These are phyloP conservation scores for Cotesia glomerata DNA, from an alignment of 1,140 invertebrate genomes.

Conservation along the genomic window DNA sequence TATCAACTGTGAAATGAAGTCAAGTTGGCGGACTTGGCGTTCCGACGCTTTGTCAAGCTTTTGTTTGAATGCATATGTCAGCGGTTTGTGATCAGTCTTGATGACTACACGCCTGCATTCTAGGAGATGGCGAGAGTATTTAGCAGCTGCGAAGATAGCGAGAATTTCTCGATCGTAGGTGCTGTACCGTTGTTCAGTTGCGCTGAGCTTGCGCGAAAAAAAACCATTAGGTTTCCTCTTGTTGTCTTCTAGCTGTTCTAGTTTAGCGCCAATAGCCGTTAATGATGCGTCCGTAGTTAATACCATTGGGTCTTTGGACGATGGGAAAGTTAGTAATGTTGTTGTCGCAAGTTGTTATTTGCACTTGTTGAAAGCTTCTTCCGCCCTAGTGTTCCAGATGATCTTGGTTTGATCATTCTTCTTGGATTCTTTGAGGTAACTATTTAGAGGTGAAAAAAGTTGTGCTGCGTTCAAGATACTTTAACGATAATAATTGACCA, in stretches of 20 bases:
- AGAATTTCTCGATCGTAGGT: slow-evolving; percentile 46
- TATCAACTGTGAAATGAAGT: slow-evolving; percentile 42
- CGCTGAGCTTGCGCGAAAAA: slow-evolving; percentile 39
- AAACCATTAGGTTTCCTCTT: slow-evolving; percentile 36
- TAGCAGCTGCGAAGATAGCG: slow-evolving; percentile 29
- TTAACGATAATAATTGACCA: slow-evolving; percentile 51
- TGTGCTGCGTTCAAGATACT: slow-evolving; percentile 39
- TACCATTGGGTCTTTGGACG: too few species aligned
- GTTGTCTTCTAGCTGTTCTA: too few species aligned
- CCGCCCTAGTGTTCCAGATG: too few species aligned
- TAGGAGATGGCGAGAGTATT: slow-evolving; percentile 31
- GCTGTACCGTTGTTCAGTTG: slow-evolving; percentile 28
- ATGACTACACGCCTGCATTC: slow-evolving; percentile 8
- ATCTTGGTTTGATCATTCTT: too few species aligned
- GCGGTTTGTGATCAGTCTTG: slow-evolving; percentile 38
- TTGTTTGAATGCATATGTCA: slow-evolving; percentile 33
- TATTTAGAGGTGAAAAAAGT: slow-evolving; percentile 26
- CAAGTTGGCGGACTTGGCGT: slow-evolving; percentile 35
- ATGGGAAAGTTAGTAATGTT: too few species aligned
- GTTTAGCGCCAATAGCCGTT: too few species aligned
- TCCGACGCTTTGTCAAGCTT: slow-evolving; percentile 13
- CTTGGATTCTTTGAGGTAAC: slow-evolving; percentile 22
- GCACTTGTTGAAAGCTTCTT: too few species aligned
- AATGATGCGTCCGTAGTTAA: too few species aligned
- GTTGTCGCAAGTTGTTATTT: too few species aligned